These are phyloP conservation scores for Elmis aenea DNA, from an alignment of 2,888 invertebrate genomes.

Conservation along the genomic window DNA sequence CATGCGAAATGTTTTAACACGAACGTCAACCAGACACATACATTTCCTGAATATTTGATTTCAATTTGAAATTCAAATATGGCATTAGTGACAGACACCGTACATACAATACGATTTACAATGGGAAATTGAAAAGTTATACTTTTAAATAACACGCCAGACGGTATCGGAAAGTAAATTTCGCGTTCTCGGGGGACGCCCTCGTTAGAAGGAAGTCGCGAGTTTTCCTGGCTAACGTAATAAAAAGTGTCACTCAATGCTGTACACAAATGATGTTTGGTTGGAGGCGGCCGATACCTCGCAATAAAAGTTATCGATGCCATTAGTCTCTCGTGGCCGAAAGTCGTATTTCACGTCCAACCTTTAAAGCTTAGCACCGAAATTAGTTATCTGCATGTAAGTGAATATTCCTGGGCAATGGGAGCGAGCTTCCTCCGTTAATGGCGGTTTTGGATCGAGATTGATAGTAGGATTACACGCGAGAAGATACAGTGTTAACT, in stretches of 20 bases:
- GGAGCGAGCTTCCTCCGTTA: conserved; percentile 29
- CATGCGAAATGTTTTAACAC: conserved; percentile 39
- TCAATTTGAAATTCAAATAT: conserved; percentile 44
- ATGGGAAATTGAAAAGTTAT: conserved; percentile 43
- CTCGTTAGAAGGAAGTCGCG: conserved; percentile 1
- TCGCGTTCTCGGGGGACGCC: conserved; percentile 28
- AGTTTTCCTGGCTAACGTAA: conserved; percentile 32
- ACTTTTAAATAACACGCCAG: conserved; percentile 40
- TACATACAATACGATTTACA: conserved; percentile 33
- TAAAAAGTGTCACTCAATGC: conserved; percentile 37
- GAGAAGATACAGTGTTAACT: conserved; percentile 29
- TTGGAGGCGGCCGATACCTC: conserved; percentile 5
- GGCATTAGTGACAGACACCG: conserved; percentile 22
- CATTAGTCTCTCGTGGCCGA: conserved; percentile 11
- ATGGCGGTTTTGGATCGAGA: conserved; percentile 31
- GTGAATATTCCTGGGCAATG: conserved; percentile 27
- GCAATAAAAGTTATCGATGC: conserved; percentile 7
- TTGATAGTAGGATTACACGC: conserved; percentile 35
- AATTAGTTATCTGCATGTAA: conserved; percentile 29
- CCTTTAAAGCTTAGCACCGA: conserved; percentile 15
- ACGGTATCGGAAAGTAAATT: conserved; percentile 22
- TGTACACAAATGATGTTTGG: conserved; percentile 36
- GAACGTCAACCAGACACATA: conserved; percentile 37
- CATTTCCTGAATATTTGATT: conserved; percentile 44
- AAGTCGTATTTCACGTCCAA: conserved; percentile 10